Base-by-base conservation (phyloP, 2,113 vertebrate genomes). In the Heterotilapia buettikoferi region DNA sequence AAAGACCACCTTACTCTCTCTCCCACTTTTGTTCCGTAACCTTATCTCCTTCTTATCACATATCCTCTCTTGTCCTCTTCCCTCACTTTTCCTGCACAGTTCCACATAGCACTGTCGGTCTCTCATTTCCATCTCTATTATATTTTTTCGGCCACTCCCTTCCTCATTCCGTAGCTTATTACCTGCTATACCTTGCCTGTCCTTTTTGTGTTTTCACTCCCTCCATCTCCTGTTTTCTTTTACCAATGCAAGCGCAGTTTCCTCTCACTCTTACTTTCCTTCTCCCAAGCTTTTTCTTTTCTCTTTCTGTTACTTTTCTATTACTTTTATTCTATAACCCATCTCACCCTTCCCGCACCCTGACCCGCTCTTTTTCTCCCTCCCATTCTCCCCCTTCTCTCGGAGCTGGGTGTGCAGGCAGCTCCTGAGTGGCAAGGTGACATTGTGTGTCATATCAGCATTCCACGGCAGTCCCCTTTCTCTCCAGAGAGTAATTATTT, bases 401-500 rank as follows among this genome's bases (percentile, higher is more conserved):
- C 85, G 89, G 91, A 88, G 89, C 89, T 88, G 90, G 93, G 90
- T 92, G 90, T 94, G 94, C 94, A 93, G 84, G 88, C 93, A 83
- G 92, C 87, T 94, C 91, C 95, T 95, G 96, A 96, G 90, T 96
- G 97, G 95, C 97, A 98, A 98, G 98, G 98, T 98, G 98, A 98
- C 98, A 97, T 97, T 98, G 97, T 93, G 93, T 96, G 97, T 97
- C 96, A 94, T 95, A 97, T 98, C 97, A 97, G 97, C 97, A 96
- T 97, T 97, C 96, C 82, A 13, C 90, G 94, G 96, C 97, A 89
- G 97, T 94, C 96, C 96, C 96, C 91, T 94, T 93, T 96, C 97
- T 97, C 97, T 96, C 89, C 95, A 3, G 97, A 97, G 97, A 97
- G 98, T 97, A 97, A 97, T 96, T 97, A 97, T 97, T 98, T 97